These are phyloP conservation scores for Diadema setosum DNA, from an alignment of 35 echinoderm and acorn worm species.

Conservation along the genomic window DNA sequence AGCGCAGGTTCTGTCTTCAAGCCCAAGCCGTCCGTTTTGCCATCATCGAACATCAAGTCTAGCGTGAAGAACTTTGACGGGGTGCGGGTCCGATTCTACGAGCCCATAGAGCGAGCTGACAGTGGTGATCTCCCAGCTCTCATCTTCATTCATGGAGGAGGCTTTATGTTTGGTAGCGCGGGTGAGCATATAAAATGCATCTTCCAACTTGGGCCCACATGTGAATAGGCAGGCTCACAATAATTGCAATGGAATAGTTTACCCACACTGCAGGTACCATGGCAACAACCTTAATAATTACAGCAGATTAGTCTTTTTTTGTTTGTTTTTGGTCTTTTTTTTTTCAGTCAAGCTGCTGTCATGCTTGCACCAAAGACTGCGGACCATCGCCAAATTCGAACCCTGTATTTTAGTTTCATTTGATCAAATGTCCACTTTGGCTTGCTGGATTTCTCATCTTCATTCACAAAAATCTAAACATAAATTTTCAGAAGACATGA, in stretches of 20 bases:
- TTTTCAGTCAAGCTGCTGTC: no score
- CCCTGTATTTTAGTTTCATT: no score
- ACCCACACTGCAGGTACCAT: no score
- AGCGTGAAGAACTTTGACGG: neutral
- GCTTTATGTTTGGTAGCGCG: conserved; percentile 38
- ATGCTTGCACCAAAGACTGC: no score
- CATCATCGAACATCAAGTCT: conserved; percentile 27
- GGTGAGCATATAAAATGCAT: neutral
- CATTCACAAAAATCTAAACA: no score
- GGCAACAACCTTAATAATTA: neutral
- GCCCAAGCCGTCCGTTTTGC: neutral
- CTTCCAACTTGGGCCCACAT: no score
- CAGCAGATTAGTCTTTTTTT: neutral
- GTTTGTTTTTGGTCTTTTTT: neutral
- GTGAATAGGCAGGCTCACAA: no score
- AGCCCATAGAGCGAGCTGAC: neutral
- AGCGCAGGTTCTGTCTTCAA: neutral
- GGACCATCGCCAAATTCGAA: no score
- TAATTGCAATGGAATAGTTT: no score
- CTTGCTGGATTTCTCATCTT: no score
- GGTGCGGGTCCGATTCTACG: conserved; percentile 36
- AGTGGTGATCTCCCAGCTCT: neutral
- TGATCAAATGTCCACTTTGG: no score
- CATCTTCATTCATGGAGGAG: conserved; percentile 43
- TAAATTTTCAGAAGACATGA: no score